These are phyloP conservation scores for Melipona bicolor DNA, from an alignment of 2,888 invertebrate species.

Conservation along the genomic window DNA sequence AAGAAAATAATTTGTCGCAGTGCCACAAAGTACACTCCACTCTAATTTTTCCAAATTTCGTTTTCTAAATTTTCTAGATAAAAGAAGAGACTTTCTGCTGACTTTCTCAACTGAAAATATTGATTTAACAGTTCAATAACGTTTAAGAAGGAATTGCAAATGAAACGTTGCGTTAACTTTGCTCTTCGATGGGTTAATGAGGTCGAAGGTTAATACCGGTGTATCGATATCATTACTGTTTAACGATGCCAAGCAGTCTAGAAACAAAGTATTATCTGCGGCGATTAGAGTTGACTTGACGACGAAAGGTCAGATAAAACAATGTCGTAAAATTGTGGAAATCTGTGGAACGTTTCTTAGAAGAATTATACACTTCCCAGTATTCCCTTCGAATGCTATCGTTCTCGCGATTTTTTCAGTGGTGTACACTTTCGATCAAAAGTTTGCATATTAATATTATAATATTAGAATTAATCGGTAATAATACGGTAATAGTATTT, in stretches of 20 bases:
- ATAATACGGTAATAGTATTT: too few relatives aligned
- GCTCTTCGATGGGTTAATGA: not conserved
- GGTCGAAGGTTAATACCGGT: constrained; percentile 24
- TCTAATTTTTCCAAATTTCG: too few relatives aligned
- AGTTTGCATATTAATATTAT: too few relatives aligned
- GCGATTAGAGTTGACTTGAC: not conserved
- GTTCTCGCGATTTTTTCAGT: not conserved
- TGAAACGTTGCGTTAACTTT: not conserved
- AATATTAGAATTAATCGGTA: too few relatives aligned
- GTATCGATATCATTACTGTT: not conserved
- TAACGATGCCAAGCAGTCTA: constrained; percentile 54
- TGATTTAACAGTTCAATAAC: too few relatives aligned
- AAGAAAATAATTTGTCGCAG: too few relatives aligned
- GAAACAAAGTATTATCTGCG: constrained; percentile 3
- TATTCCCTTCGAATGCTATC: not conserved
- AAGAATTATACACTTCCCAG: not conserved
- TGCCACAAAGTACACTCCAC: too few relatives aligned
- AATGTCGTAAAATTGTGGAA: not conserved
- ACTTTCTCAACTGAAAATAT: too few relatives aligned
- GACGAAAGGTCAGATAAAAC: not conserved
- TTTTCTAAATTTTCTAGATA: too few relatives aligned
- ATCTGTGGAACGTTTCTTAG: not conserved
- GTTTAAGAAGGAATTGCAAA: not conserved
- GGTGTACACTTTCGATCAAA: not conserved
- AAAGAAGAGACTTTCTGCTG: not conserved